A percentile compares a stretch with the other conserved stretches of the same genome.
Evolutionary conservation across 2,797 vertebrate genomes (phyloP).

Genomic region (Urocyon cinereoargenteus): DNA sequence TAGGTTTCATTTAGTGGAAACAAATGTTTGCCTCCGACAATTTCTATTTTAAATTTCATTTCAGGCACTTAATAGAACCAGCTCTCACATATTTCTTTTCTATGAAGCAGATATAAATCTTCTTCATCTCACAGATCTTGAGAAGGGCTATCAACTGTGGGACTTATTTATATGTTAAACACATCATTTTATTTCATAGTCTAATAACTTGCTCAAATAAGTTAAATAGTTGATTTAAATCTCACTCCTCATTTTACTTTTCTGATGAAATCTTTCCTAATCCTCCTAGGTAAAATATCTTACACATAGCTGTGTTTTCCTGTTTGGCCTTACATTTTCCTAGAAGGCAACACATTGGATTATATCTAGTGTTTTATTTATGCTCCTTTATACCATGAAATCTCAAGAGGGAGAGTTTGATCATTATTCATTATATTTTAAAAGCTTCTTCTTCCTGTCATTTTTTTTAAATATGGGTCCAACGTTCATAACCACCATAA

Average conservation of each 20-base stretch:
- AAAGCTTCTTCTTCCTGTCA: neutral
- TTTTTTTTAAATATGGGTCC: neutral
- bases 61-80: constrained; percentile 33
- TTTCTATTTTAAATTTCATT: constrained; percentile 55
- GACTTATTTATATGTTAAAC: neutral
- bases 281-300: neutral
- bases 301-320: neutral
- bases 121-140: neutral
- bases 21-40: constrained; percentile 38
- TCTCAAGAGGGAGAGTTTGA: neutral
- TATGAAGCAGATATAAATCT: neutral
- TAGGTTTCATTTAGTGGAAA: constrained; percentile 12
- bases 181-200: neutral
- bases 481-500: neutral
- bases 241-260: neutral
- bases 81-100: constrained; percentile 25
- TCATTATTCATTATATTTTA: neutral
- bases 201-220: neutral
- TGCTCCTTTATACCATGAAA: neutral
- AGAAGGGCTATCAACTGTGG: neutral
- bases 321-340: neutral
- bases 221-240: neutral
- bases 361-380: neutral
- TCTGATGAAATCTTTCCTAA: neutral
- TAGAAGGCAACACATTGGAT: neutral